Evolutionary conservation across 1,140 invertebrate species (phyloP), one percentile per base, ranked within the genome.

Genomic region (Cotesia typhae): DNA sequence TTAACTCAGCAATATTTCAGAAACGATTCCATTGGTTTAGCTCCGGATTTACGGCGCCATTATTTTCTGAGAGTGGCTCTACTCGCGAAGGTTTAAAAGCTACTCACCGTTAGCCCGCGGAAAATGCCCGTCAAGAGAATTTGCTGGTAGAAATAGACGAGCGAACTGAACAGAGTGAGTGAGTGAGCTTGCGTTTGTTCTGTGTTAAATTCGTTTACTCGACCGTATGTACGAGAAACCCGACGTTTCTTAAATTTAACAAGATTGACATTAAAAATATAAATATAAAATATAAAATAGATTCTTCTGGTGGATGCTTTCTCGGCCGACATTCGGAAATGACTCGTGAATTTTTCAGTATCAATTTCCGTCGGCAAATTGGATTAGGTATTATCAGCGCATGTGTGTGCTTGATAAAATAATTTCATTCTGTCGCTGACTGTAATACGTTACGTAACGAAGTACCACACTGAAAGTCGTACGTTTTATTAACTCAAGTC

Each of bases 11-110:
- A 71, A 74, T 76, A 76, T 76, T 76, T 78, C 47, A 47, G 47
- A 35, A 63, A 67, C 70, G 77, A 76, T 79, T 70, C 75, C 28
- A 28, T 28, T 28, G 71, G 75, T 75, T 64, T 63, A 73, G 59
- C 76, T 72, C 74, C 65, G 52, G 55, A 67, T 67, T 69, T 70
- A 53, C 76, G 71, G 57, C 38, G 53, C 67, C 52, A 74, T 76
- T 76, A 77, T 76, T 73, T 70, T 66, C 36, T 52, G 20, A 41
- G 65, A 57, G 12, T 61, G 35, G 17, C 60, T 28, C 28, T 28
- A 28, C 28, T 61, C 6, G 60, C 60, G 17, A 41, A n/a, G 38
- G 63, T 65, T 65, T 65, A 65, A 65, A 65, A 65, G 63, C 63
- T 37, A 65, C 63, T 65, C n/a, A 36, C 37, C 63, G 63, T 14